Base-by-base conservation (phyloP, 2,797 vertebrate genomes). In the Miichthys miiuy region DNA sequence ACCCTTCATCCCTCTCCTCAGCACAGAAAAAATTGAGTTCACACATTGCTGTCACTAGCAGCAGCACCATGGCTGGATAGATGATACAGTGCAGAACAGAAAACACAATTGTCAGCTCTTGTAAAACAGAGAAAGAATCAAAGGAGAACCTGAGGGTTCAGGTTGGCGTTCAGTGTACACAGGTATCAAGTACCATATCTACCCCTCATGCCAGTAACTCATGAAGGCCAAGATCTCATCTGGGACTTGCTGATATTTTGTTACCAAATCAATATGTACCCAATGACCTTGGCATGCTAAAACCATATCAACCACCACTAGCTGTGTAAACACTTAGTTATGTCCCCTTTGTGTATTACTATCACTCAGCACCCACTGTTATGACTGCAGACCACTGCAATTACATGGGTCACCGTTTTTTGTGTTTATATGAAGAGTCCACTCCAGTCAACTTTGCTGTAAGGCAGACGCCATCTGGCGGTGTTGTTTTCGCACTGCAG, bases 381-480 rank as follows among this genome's bases (percentile, higher is more conserved):
- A 14, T 79, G 79, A 75, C 77, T 73, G 68, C 23, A 69, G 50
- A 77, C 62, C 60, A 56, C 80, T 48, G 75, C 63, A 30, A 66
- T 48, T 67, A 73, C 72, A 68, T 52, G 18, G 67, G 72, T 66
- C 68, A 64, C 30, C 2, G 25, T 80, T 67, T 38, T 55, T 44
- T 5, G 38, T 50, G 42, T 67, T 67, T n/a, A 54, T 51, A 6
- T 46, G 21, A 70, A 30, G 30, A 2, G 63, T 56, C 18, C 30
- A 18, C n/a, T n/a, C 20, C 46, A 5, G 58, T 18, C 56, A 44
- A 41, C 47, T 72, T 80, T 75, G 65, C 79, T 89, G 72, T 55
- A 61, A 51, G 69, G 75, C 68, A 89, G 70, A 80, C 41, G 83
- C 90, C 92, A 93, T 87, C 94, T 94, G 71, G 71, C 89, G 93